Base-by-base conservation (phyloP, 2,888 invertebrate species). In the Cephus pygmeus region DNA sequence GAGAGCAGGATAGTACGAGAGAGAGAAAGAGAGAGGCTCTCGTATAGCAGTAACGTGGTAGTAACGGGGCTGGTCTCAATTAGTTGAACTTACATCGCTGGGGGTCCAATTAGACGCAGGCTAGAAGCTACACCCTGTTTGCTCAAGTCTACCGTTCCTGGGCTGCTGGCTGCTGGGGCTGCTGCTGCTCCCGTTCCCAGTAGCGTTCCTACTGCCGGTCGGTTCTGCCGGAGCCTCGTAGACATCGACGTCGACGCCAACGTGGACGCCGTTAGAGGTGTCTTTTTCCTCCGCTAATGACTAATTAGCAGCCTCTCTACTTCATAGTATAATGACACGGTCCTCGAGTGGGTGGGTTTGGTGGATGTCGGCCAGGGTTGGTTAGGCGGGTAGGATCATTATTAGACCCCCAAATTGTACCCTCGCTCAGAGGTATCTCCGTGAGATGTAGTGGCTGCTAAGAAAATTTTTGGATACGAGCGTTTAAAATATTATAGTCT, bases 221-320 rank as follows among this genome's bases (percentile, higher is more conserved):
- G 56, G 56, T 56, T 56, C 56, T 56, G 9, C 56, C 56, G 23
- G 23, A 56, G 56, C 23, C 56, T 15, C 80, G 75, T 40, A 79
- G 30, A 23, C 76, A 33, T 33, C 73, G 79, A 30, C 81, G 75
- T 30, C 71, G 36, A 34, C 78, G 75, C 30, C 79, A 81, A 33
- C 71, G 71, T 33, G 15, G 71, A 12, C 31, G 36, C 77, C 73
- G 83, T 77, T 79, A 77, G 85, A 88, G 90, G 89, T 90, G 90
- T 90, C 90, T 91, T 91, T 91, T 91, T 90, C 89, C 89, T 87
- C 86, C 88, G 88, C 90, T 91, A 91, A 91, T 91, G 91, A 91
- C 90, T 91, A 91, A 91, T 91, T 91, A 91, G 91, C 91, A 90
- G 87, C 85, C 89, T 89, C 90, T 89, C 87, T 85, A 88, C 86